phyloP scores from a whole-genome alignment of 2,113 vertebrate genomes.

The Spermophilus dauricus region DNA sequence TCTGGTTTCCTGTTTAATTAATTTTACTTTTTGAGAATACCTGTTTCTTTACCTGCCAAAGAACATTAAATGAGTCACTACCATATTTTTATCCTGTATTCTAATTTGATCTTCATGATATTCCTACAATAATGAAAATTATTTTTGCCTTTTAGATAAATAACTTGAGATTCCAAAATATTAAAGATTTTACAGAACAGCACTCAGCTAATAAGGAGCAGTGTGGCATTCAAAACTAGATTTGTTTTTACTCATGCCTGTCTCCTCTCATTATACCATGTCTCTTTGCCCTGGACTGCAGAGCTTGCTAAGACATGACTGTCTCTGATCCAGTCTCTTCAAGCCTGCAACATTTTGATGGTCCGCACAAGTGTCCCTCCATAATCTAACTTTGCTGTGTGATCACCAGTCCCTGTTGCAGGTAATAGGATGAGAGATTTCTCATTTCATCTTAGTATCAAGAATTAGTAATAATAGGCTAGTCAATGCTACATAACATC shows the following conservation, averaged over 20 bases:
- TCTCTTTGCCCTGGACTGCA: not conserved
- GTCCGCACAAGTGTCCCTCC: not conserved
- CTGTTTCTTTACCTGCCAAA: constrained; percentile 1
- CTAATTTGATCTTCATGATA: not conserved
- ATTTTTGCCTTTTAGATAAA: not conserved
- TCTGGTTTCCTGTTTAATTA: not conserved
- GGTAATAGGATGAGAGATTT: not conserved
- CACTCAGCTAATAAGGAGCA: not conserved
- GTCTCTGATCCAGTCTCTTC: not conserved
- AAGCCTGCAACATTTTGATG: not conserved
- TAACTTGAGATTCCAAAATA: not conserved
- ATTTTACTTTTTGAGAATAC: not conserved
- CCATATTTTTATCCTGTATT: not conserved
- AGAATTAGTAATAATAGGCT: not conserved
- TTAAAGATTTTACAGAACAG: not conserved
- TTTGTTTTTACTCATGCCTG: not conserved
- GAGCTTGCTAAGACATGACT: not conserved
- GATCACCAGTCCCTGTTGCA: not conserved
- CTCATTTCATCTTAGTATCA: not conserved
- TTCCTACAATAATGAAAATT: not conserved
- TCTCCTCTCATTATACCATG: not conserved
- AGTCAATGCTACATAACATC: not conserved
- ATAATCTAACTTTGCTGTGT: not conserved
- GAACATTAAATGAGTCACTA: not conserved
- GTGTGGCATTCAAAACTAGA: not conserved